Conservation (phyloP, 2,797 vertebrate genomes). For the Macrochelys suwanniensis region DNA sequence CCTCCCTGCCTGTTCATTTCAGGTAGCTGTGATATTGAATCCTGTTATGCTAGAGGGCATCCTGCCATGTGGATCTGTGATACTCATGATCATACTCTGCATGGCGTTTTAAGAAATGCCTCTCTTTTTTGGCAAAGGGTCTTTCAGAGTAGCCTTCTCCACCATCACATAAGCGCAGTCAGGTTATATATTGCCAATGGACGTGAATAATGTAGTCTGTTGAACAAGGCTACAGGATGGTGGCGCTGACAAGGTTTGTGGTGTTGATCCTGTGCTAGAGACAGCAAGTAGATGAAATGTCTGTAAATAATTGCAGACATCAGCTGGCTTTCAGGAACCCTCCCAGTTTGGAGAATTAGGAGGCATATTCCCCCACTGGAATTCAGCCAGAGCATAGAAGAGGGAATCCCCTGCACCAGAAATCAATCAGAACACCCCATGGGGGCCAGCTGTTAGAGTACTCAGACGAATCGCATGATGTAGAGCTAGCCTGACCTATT, state of each 20-base stretch:
- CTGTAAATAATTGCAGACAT: background rate
- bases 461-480: background rate
- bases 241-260: background rate
- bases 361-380: background rate
- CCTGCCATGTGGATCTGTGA: background rate
- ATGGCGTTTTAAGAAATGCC: background rate
- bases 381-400: background rate
- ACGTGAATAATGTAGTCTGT: background rate
- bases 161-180: background rate
- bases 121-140: accelerated
- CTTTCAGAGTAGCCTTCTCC: background rate
- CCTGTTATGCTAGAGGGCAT: background rate
- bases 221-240: accelerated
- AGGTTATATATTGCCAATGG: accelerated
- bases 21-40: accelerated
- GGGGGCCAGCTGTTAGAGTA: background rate
- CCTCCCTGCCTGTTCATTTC: background rate
- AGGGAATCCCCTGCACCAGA: background rate
- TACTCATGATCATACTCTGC: background rate
- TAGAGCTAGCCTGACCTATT: accelerated
- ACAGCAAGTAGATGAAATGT: background rate
- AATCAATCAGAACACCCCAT: background rate
- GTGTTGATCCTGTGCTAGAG: accelerated
- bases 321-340: background rate
- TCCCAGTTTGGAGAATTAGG: background rate